Conservation (phyloP, 92 coral and sea anemone species). For the Siderastrea siderea region DNA sequence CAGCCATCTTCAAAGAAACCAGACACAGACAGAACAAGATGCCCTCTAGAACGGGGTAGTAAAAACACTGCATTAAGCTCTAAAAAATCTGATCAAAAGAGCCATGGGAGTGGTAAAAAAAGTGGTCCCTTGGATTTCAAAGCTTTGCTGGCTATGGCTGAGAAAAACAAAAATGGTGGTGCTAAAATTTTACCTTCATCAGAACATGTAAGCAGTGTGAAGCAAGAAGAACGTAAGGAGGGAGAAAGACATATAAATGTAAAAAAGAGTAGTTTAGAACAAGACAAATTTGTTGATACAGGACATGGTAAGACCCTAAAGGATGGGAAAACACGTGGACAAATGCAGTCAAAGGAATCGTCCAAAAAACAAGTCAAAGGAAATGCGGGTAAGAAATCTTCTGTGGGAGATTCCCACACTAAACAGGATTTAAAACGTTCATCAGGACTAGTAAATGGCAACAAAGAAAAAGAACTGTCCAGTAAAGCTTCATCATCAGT, state of each 20-base stretch:
- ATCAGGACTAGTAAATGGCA: neutral
- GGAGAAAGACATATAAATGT: neutral
- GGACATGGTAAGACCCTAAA: constrained; percentile 4
- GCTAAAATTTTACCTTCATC: neutral
- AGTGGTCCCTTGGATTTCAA: constrained; percentile 76
- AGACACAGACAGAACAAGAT: constrained; percentile 13
- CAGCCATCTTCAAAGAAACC: constrained; percentile 12
- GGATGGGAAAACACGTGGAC: neutral
- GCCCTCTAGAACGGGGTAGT: neutral
- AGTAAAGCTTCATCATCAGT: neutral
- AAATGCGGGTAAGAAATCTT: neutral
- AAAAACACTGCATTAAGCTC: constrained; percentile 6
- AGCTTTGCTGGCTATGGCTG: constrained; percentile 92
- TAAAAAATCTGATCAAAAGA: constrained; percentile 11
- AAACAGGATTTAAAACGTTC: constrained; percentile 13
- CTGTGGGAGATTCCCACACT: neutral
- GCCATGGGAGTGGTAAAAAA: constrained; percentile 31
- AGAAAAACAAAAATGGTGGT: constrained; percentile 72
- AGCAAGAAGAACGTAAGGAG: neutral
- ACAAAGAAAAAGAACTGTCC: neutral
- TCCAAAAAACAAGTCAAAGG: constrained; percentile 2
- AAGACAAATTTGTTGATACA: neutral
- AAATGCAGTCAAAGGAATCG: neutral
- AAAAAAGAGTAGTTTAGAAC: neutral
- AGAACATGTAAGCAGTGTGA: neutral